Conservation (phyloP, 2,888 invertebrate species). For the Margaritifera margaritifera region DNA sequence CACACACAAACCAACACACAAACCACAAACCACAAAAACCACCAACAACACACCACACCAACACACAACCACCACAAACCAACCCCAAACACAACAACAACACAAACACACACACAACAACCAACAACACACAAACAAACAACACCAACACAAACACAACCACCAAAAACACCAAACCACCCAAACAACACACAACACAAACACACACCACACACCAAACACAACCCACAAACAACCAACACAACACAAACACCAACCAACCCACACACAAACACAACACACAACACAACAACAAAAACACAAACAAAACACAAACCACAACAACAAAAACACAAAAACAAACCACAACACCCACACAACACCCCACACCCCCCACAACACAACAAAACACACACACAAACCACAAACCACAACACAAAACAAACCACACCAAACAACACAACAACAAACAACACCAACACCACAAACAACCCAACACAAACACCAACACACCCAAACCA, state of each 20-base stretch:
- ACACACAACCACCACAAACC: background rate
- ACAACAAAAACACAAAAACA: background rate
- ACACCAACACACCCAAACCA: background rate
- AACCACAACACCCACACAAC: background rate
- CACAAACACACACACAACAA: background rate
- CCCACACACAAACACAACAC: slow-evolving; percentile 2
- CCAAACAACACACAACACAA: background rate
- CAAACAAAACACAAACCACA: background rate
- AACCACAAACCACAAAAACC: background rate
- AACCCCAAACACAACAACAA: background rate
- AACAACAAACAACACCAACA: background rate
- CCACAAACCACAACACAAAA: slow-evolving; percentile 1
- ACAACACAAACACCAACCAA: background rate
- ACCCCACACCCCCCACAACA: background rate
- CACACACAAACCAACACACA: background rate
- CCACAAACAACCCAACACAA: slow-evolving; percentile 2
- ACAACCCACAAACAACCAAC: background rate
- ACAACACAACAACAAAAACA: background rate
- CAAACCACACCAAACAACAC: background rate
- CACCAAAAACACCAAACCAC: background rate
- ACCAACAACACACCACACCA: background rate
- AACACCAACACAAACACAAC: background rate
- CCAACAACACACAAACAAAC: background rate
- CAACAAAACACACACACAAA: background rate
- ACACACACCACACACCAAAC: background rate